Evolutionary conservation across 2,113 vertebrate genomes (phyloP).

Genomic region (Nansenia antarctica): DNA sequence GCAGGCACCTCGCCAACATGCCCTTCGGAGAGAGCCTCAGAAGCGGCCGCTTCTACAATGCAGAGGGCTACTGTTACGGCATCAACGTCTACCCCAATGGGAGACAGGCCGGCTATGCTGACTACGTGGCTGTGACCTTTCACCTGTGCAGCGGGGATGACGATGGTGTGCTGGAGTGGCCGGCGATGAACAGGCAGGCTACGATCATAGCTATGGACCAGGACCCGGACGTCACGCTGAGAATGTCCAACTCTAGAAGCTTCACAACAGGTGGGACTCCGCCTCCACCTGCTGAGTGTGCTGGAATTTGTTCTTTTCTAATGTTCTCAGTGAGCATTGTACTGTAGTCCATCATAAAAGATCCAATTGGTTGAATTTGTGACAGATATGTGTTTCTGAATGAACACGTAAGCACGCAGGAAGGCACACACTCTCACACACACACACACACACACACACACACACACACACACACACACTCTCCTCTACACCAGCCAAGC

Average conservation of each 20-base stretch:
- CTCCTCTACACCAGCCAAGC: background rate
- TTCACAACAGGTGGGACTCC: slow-evolving; percentile 76
- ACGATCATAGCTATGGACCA: slow-evolving; percentile 82
- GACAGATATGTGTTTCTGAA: too few relatives aligned
- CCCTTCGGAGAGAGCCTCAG: slow-evolving; percentile 13
- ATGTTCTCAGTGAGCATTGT: too few relatives aligned
- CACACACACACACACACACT: too few relatives aligned
- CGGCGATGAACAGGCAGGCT: slow-evolving; percentile 80
- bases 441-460: too few relatives aligned
- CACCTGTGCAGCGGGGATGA: slow-evolving; percentile 87
- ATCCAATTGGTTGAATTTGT: background rate
- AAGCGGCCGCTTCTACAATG: slow-evolving; percentile 80
- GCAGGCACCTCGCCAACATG: slow-evolving; percentile 47
- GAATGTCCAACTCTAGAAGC: slow-evolving; percentile 86
- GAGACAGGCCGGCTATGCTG: background rate
- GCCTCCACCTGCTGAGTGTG: background rate
- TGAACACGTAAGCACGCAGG: too few relatives aligned
- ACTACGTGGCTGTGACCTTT: slow-evolving; percentile 74
- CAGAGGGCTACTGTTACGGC: slow-evolving; percentile 85
- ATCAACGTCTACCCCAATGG: slow-evolving; percentile 76
- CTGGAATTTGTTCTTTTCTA: too few relatives aligned
- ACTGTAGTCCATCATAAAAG: background rate
- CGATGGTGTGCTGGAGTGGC: slow-evolving; percentile 86
- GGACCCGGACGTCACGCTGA: slow-evolving; percentile 74
- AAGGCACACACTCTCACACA: too few relatives aligned